These are phyloP conservation scores for Nemotelus pantherinus DNA, from an alignment of 2,888 invertebrate species.

Conservation along the genomic window DNA sequence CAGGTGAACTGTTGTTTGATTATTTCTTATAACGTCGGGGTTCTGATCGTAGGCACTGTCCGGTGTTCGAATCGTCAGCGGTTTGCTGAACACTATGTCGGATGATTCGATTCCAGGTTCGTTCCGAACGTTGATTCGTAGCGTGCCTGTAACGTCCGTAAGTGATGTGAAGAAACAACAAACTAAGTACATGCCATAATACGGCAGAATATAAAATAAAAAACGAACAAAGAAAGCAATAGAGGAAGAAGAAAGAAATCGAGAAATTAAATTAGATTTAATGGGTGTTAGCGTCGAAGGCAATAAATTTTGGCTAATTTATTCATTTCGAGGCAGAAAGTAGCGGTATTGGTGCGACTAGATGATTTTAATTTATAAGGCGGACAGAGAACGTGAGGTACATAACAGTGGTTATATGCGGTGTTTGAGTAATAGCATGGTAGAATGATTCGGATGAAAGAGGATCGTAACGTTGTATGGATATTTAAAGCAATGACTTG, in stretches of 20 bases:
- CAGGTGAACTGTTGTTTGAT: slow-evolving; percentile 46
- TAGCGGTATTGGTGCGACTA: slow-evolving; percentile 6
- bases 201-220: too few species aligned
- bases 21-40: slow-evolving; percentile 24
- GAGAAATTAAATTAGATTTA: slow-evolving; percentile 35
- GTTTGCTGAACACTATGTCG: slow-evolving; percentile 52
- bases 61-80: slow-evolving; percentile 37
- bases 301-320: slow-evolving; percentile 33
- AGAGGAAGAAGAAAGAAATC: background rate
- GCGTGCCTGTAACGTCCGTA: slow-evolving; percentile 42
- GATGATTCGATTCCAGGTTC: slow-evolving; percentile 47
- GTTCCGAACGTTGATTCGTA: slow-evolving; percentile 49
- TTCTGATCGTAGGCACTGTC: slow-evolving; percentile 35
- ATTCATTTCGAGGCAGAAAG: slow-evolving; percentile 23
- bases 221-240: too few species aligned
- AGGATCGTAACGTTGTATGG: too few species aligned
- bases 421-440: too few species aligned
- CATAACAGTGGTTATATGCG: too few species aligned
- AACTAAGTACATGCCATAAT: background rate
- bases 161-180: background rate
- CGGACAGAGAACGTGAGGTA: too few species aligned
- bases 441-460: too few species aligned
- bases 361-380: too few species aligned
- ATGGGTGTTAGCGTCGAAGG: slow-evolving; percentile 32
- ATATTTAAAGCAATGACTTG: too few species aligned